Percentiles rank a stretch among this genome's conserved stretches.
Conservation (phyloP, 1,140 invertebrate species). For the Chionoecetes opilio region DNA sequence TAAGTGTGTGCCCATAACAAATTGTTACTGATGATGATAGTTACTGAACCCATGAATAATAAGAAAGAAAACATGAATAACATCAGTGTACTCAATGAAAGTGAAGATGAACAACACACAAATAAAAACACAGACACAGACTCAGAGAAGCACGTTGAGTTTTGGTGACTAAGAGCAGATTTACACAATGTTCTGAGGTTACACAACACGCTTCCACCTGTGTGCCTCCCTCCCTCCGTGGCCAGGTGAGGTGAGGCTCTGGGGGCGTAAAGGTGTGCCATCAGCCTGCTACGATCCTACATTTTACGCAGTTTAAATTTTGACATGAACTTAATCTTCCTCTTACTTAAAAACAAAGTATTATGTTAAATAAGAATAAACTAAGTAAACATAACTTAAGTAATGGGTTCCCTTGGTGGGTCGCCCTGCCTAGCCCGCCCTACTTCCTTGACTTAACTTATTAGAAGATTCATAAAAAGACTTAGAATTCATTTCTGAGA, state of each 20-base stretch:
- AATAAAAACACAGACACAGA: too few relatives aligned
- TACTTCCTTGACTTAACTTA: slow-evolving; percentile 47
- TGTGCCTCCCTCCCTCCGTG: too few relatives aligned
- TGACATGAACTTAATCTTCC: not conserved
- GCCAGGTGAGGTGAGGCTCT: not conserved
- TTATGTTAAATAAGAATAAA: slow-evolving; percentile 35
- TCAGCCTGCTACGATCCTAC: not conserved
- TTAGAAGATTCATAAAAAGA: slow-evolving; percentile 70
- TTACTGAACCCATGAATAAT: too few relatives aligned
- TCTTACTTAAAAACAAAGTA: not conserved
- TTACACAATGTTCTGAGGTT: too few relatives aligned
- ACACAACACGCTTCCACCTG: too few relatives aligned
- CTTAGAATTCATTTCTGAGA: slow-evolving; percentile 62
- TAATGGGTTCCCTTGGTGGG: not conserved
- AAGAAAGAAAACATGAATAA: too few relatives aligned
- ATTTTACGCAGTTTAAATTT: not conserved
- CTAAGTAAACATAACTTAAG: not conserved
- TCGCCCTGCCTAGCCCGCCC: not conserved
- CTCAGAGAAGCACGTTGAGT: too few relatives aligned
- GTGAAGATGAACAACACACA: too few relatives aligned
- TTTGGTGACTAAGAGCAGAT: too few relatives aligned
- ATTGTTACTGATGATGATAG: too few relatives aligned
- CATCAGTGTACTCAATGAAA: too few relatives aligned
- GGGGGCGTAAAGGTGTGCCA: not conserved
- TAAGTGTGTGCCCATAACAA: too few relatives aligned